Evolutionary conservation across 2,113 vertebrate genomes (phyloP).

Genomic region (Silurus meridionalis): DNA sequence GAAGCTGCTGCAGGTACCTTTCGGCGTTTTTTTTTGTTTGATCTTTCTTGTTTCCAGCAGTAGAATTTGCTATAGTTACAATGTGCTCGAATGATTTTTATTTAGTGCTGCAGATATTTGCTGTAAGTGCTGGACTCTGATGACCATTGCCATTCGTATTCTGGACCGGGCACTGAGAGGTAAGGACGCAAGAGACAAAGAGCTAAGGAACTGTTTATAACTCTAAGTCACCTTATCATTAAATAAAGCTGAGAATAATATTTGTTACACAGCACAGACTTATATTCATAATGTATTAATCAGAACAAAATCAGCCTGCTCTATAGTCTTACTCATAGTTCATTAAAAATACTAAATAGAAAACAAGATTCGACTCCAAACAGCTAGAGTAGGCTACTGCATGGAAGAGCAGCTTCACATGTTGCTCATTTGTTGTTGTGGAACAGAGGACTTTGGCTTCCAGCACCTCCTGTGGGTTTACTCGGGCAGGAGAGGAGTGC

Average conservation of each 20-base stretch:
- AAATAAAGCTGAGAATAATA: background rate
- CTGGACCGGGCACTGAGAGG: conserved; percentile 86
- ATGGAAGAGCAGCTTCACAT: background rate
- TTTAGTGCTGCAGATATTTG: conserved; percentile 92
- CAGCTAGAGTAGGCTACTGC: background rate
- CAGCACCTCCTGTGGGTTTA: conserved; percentile 92
- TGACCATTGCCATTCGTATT: conserved; percentile 90
- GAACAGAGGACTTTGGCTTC: conserved; percentile 91
- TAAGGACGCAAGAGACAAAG: conserved; percentile 54
- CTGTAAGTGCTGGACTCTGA: conserved; percentile 92
- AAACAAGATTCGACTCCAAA: background rate
- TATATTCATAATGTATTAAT: background rate
- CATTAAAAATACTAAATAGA: background rate
- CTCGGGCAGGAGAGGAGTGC: conserved; percentile 92
- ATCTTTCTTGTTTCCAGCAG: background rate
- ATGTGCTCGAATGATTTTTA: background rate
- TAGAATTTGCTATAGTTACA: background rate
- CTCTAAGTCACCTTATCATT: background rate
- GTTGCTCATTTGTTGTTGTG: conserved; percentile 12
- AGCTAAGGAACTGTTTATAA: background rate
- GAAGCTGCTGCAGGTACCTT: conserved; percentile 88
- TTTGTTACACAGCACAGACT: background rate
- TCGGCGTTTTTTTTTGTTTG: no score
- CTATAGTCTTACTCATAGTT: background rate
- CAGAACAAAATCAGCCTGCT: background rate